Base-by-base conservation (phyloP, 2,113 vertebrate genomes). In the Myrmecophaga tridactyla region DNA sequence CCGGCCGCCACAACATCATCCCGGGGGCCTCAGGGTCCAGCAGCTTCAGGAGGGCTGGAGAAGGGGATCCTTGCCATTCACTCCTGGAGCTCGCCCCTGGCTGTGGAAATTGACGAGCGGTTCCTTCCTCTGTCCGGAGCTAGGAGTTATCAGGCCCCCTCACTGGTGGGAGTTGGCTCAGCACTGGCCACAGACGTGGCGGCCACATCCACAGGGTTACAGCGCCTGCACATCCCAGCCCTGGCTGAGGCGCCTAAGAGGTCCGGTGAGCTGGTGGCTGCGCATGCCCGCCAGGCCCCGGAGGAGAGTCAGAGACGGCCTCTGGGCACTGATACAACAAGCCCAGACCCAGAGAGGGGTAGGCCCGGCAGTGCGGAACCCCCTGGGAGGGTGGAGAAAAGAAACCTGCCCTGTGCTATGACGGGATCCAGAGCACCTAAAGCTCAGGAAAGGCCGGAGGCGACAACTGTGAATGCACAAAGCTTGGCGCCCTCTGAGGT, bases 71-170 rank as follows among this genome's bases (percentile, higher is more conserved):
- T 43, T 8, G 31, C 67, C 51, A 56, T 65, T 34, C 18, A 34
- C 34, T 67, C 2, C n/a, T 51, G 72, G 60, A 90, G 53, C 67
- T 92, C 92, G 3, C 62, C 86, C 4, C 17, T 14, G 9, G 27
- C 85, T 41, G 1, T 92, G 95, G 96, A 96, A 60, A 63, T 56
- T 63, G 92, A 93, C 81, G 53, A 75, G 82, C 75, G 39, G 18
- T n/a, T 41, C 25, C 29, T 63, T 7, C 8, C 48, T 8, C 4
- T 29, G 10, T 34, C 9, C 4, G 94, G 48, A 67, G 56, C 27
- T 9, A 7, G 0, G 25, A 89, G 80, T 39, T 58, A 63, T 87
- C 56, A 18, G 27, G 83, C 58, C 41, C 53, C 76, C 6, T 31
- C 83, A 0, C 83, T 13, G 18, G 12, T 31, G 0, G 31, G 60